Evolutionary conservation across 2,888 invertebrate genomes (phyloP), one percentile per base, ranked within the genome.

Genomic region (Trissolcus japonicus): DNA sequence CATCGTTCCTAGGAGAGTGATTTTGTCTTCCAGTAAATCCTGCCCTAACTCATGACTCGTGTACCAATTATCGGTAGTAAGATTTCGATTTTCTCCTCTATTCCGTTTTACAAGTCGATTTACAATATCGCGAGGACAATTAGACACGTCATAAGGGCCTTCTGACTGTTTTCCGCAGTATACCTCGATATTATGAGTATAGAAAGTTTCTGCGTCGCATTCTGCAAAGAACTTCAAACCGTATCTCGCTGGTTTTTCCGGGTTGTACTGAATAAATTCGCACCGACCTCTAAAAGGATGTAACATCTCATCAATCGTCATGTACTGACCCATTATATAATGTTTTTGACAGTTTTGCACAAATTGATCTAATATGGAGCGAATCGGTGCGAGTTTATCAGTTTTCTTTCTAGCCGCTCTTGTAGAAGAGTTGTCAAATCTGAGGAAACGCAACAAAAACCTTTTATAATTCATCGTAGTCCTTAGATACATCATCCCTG

Each of bases 271-370:
- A 40, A 57, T 57, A 51, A 61, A 80, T 13, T 61, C 46, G 43
- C 79, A 78, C 6, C 76, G 54, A 17, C 80, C 79, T 29, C 73
- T 41, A 57, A 78, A 79, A 40, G 76, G 69, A 53, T 73, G 76
- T 11, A 81, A 40, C 76, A 79, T 79, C 65, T 80, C 80, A 25
- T 81, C 79, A 21, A 80, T 79, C 13, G 74, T 76, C 13, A 75
- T 77, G 21, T 48, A 59, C 56, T 80, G 67, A 6, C 71, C 48
- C 17, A 76, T 25, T 35, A 41, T 66, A 57, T 72, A 80, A 59
- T 48, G 54, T 19, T 61, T 59, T 43, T 68, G 63, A 53, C 67
- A 80, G 57, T 80, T 79, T 19, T 35, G 50, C 6, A 62, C 60
- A 51, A 78, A 76, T 17, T 40, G n/a, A n/a, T 68, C 62, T 14